Conservation (phyloP, 2,888 invertebrate genomes). For the Sinopyrophorus schimmeli region DNA sequence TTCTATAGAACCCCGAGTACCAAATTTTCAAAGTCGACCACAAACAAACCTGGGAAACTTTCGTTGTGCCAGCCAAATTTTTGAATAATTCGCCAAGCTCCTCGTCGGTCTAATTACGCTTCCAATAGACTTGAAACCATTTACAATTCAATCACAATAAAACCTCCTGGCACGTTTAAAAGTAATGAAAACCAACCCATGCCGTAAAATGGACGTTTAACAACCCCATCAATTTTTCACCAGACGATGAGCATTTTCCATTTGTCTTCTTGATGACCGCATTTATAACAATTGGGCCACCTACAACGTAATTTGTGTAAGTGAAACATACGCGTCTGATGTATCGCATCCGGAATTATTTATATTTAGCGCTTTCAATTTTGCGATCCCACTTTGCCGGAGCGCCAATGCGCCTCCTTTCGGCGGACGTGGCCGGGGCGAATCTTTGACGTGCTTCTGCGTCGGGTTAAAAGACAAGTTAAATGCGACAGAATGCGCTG, state of each 20-base stretch:
- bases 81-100: neutral
- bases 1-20: too few relatives aligned
- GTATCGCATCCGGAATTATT: slow-evolving; percentile 2
- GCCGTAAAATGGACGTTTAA: slow-evolving; percentile 45
- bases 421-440: too few relatives aligned
- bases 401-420: too few relatives aligned
- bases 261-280: slow-evolving; percentile 35
- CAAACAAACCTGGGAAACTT: too few relatives aligned
- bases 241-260: slow-evolving; percentile 42
- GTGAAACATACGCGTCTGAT: slow-evolving; percentile 16
- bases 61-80: too few relatives aligned
- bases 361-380: slow-evolving; percentile 3
- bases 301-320: slow-evolving; percentile 19
- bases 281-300: slow-evolving; percentile 33
- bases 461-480: too few relatives aligned
- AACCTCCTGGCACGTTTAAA: slow-evolving; percentile 40
- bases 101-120: slow-evolving; percentile 23
- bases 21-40: too few relatives aligned
- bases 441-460: too few relatives aligned
- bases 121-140: too few relatives aligned
- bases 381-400: too few relatives aligned
- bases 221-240: slow-evolving; percentile 46
- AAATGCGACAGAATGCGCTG: too few relatives aligned
- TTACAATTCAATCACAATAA: slow-evolving; percentile 44
- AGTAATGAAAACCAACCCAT: slow-evolving; percentile 44